Evolutionary conservation across 2,797 vertebrate genomes (phyloP), one percentile per base, ranked within the genome.

Genomic region (Lophotriccus pileatus): DNA sequence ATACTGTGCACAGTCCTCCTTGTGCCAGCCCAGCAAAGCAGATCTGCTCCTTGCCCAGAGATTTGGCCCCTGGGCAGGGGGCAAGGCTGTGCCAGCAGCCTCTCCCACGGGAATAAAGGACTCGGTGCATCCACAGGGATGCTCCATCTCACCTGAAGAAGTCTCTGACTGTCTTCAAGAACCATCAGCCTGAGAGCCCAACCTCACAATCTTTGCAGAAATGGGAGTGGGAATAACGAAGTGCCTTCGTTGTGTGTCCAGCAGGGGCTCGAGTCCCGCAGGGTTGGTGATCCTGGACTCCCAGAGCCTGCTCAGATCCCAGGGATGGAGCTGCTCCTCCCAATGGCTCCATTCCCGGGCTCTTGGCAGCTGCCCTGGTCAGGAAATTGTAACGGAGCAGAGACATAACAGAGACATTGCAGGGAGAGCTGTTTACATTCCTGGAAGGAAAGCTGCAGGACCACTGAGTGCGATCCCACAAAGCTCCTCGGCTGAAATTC

Each of bases 341-440:
- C 3, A 34, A 27, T 53, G 80, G 90, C 91, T 87, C 91, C 67
- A 4, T 81, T 97, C 68, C 67, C 28, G 9, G 64, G 82, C 75
- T 96, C 91, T 96, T 97, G 97, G 96, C 97, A 96, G 87, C 92
- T 64, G 78, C 66, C 14, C 79, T 78, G 90, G 81, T 97, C 97
- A 97, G 97, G 97, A 98, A 98, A 98, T 96, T 90, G 93, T 93
- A 90, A 91, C 84, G 43, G 76, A 69, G 79, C 74, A 58, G 92
- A 98, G 98, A 98, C 98, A 98, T 96, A 98, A 98, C 98, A 98
- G 79, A 96, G 94, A 95, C 96, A 62, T 87, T 93, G 87, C 85
- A 76, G 82, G 76, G 87, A 94, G 97, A 95, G 84, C 96, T 98
- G 98, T 98, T 98, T 98, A 98, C 98, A 98, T 98, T 98, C 97